phyloP scores from a whole-genome alignment of 2,888 invertebrate species.

The Salticus scenicus region DNA sequence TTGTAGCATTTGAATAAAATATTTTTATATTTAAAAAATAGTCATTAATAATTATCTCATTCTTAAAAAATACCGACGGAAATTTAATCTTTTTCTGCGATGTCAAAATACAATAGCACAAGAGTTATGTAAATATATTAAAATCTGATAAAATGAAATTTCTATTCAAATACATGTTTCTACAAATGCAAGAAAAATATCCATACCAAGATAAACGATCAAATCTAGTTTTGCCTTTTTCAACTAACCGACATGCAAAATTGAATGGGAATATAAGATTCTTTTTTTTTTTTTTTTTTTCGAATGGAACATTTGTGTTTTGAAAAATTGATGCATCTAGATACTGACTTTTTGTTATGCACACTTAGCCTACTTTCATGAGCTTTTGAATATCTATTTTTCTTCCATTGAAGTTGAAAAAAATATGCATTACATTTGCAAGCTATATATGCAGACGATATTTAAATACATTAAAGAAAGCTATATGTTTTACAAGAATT shows the following conservation, averaged over 20 bases:
- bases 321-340: neutral
- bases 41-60: too few relatives aligned
- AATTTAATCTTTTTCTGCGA: neutral
- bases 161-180: neutral
- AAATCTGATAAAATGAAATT: neutral
- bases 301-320: neutral
- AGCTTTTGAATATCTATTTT: too few relatives aligned
- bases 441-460: too few relatives aligned
- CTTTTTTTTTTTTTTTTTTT: neutral
- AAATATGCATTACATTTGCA: too few relatives aligned
- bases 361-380: too few relatives aligned
- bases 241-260: neutral
- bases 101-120: neutral
- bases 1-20: too few relatives aligned
- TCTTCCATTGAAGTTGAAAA: too few relatives aligned
- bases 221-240: neutral
- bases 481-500: too few relatives aligned
- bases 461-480: too few relatives aligned
- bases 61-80: too few relatives aligned
- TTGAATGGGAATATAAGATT: neutral
- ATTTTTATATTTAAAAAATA: too few relatives aligned
- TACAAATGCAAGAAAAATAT: neutral
- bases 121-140: slow-evolving; percentile 4
- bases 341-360: neutral
- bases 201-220: neutral